Base-by-base conservation (phyloP, 2,797 vertebrate genomes). In the Gila robusta region DNA sequence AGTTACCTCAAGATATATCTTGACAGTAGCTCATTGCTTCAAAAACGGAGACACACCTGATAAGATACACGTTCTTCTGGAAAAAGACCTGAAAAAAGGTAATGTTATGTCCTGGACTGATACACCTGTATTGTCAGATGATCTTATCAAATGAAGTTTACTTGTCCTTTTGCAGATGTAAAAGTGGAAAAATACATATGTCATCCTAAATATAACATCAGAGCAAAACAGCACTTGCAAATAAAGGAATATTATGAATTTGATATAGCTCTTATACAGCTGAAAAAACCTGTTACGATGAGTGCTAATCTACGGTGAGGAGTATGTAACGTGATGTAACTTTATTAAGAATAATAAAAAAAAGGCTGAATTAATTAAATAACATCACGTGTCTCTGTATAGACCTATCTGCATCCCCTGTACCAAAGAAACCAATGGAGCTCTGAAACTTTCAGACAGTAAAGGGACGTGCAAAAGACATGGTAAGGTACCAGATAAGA, bases 21-120 rank as follows among this genome's bases (percentile, higher is more conserved):
- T 96, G 87, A 96, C 95, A 1, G 95, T 94, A 0, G 95, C 95
- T 35, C 94, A 96, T 82, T 96, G 95, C 81, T 95, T 96, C 87
- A 93, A 37, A 0, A 82, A 66, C 14, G 81, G 0, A 4, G 88
- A 87, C 70, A 19, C 0, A 5, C 0, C 9, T 14, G 2, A 76
- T 0, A 59, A 1, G 0, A 84, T 92, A 26, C 3, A 0, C 0
- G 67, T 92, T n/a, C 2, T 0, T 6, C 67, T 54, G 73, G 3
- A 77, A n/a, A 21, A 44, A 9, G 0, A 23, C 14, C 1, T 0
- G 47, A 49, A 16, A 49, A 35, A 5, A 49, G 28, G 90, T 90
- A 79, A 59, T 2, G 32, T 21, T 56, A 23, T 37, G 26, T 1
- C 59, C 41, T 19, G 2, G 72, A 41, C 1, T 59, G 37, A 6